Evolutionary conservation across 2,888 invertebrate species (phyloP), one percentile per base, ranked within the genome.

Genomic region (Tipula confusa): DNA sequence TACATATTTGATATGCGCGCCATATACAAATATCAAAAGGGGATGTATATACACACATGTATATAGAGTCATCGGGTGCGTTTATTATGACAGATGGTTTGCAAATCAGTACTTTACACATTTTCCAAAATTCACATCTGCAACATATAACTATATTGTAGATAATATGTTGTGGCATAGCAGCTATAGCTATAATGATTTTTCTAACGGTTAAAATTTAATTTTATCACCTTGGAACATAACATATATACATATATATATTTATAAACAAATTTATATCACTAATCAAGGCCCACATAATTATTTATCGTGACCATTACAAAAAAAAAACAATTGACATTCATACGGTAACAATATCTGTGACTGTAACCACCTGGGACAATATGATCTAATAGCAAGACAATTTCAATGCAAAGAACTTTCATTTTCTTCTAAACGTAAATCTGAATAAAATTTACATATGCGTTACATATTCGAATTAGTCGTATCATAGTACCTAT

Each of bases 1-100:
- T 64, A 24, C 24, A 64, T n/a, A n/a, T 18, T 64, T 1, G 24
- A 64, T 64, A 64, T 64, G 64, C 64, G 64, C 64, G 24, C n/a
- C n/a, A n/a, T 64, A 64, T 64, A 64, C 24, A 64, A 24, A 64
- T 64, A 64, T 15, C 43, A 43, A 64, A 64, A 64, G 64, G 64
- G 64, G 64, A 64, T 64, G 64, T 64, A 6, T 33, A 33, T 11
- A n/a, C n/a, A n/a, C n/a, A n/a, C n/a, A 7, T 43, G 64, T 43
- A 9, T 64, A 64, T 64, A 64, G 24, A 64, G 64, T 64, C 64
- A 64, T 64, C 64, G 64, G 64, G 64, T 64, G 64, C 18, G 64
- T 64, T 64, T 64, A 64, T 64, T 64, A 64, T 64, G 64, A 64
- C 64, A 64, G 64, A 64, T 64, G 64, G 64, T 64, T 64, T 64